Base-by-base conservation (phyloP, 2,888 invertebrate species). In the Imbricaverruca yamaguchii region DNA sequence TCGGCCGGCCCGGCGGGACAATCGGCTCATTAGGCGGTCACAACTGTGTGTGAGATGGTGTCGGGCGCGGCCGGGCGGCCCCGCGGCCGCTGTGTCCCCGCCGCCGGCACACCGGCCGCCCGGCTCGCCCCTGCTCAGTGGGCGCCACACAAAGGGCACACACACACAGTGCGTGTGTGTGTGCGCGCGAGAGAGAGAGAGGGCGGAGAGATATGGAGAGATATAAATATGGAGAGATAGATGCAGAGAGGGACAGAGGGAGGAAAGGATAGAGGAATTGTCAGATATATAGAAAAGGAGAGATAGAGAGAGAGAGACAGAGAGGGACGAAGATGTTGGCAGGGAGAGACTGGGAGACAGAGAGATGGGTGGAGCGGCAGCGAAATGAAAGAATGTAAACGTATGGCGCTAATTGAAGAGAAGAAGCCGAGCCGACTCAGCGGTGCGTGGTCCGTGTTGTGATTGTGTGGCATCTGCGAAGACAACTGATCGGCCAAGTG, bases 251-350 rank as follows among this genome's bases (percentile, higher is more conserved):
- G 23, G 21, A 12, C 39, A n/a, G 80, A 18, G 21, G 23, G 61
- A 53, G 67, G 55, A 21, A 57, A 15, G 11, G 81, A 67, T 57
- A 39, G 80, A 80, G n/a, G n/a, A n/a, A n/a, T n/a, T n/a, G n/a
- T n/a, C n/a, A n/a, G n/a, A n/a, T n/a, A n/a, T n/a, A n/a, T n/a
- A n/a, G 67, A 63, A 21, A 57, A 15, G 11, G 81, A 67, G 69
- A 39, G 80, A 80, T 11, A 80, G 80, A 80, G 80, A 80, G 80
- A 80, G 80, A 25, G 80, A 25, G 80, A 53, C 21, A 53, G 80
- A 53, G 53, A 80, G 80, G 55, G 53, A 53, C 56, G 57, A 57
- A 25, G 80, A 13, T 39, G n/a, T 56, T 23, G 13, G 4, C 9
- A 15, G 80, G 39, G 39, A 39, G 39, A 39, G 39, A 39, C 39